phyloP scores from a whole-genome alignment of 2,113 vertebrate species.

The Amblyornis subalaris region DNA sequence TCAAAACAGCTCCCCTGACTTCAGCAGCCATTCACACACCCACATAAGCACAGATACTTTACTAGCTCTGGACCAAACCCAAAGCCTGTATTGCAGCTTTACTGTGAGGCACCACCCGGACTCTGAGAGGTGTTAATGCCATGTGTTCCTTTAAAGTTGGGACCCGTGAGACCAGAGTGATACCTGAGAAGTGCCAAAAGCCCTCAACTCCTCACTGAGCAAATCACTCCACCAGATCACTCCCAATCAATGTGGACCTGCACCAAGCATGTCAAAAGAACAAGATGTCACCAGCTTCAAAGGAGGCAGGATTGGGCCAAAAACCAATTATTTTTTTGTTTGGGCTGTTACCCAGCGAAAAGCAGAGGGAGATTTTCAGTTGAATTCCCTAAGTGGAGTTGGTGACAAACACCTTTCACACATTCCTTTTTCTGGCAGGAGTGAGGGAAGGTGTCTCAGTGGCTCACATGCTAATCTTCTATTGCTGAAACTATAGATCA shows the following conservation, averaged over 20 bases:
- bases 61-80: background rate
- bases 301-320: background rate
- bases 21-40: background rate
- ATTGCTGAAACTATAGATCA: conserved; percentile 61
- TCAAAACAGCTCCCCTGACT: background rate
- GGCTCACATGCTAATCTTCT: conserved; percentile 39
- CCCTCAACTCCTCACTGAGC: background rate
- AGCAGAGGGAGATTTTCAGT: background rate
- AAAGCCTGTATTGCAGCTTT: background rate
- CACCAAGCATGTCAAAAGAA: background rate
- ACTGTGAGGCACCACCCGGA: background rate
- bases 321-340: background rate
- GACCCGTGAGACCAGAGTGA: background rate
- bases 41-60: background rate
- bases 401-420: conserved; percentile 48
- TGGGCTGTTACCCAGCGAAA: background rate
- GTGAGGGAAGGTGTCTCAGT: conserved; percentile 24
- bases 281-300: background rate
- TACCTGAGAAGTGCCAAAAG: background rate
- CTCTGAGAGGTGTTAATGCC: background rate
- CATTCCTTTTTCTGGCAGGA: background rate
- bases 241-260: accelerated
- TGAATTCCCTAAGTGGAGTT: background rate
- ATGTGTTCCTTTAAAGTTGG: background rate
- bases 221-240: background rate